Percentiles rank a stretch among this genome's conserved stretches.
Conservation (phyloP, 1,140 invertebrate species). For the Halesus radiatus region DNA sequence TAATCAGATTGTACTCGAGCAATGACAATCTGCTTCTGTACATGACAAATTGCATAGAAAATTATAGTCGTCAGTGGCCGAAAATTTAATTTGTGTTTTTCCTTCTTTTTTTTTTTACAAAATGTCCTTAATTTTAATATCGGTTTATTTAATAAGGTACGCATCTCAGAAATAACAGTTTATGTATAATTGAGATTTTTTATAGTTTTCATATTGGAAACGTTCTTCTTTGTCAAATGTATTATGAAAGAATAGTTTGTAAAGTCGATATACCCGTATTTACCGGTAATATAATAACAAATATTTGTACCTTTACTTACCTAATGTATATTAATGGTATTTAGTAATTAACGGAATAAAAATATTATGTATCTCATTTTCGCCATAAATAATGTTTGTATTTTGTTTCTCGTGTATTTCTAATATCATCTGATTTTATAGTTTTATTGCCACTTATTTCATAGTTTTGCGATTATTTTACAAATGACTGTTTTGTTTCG, state of each 20-base stretch:
- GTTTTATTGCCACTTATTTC: neutral
- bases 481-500: neutral
- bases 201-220: conserved; percentile 58
- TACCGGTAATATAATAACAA: conserved; percentile 27
- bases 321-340: conserved; percentile 4
- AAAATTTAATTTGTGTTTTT: conserved; percentile 17
- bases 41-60: conserved; percentile 5
- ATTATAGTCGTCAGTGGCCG: neutral
- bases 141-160: conserved; percentile 16
- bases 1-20: neutral
- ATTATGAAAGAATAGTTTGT: conserved; percentile 38
- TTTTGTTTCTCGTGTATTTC: neutral
- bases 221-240: conserved; percentile 48
- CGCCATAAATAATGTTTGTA: neutral
- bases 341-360: neutral
- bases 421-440: neutral
- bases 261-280: conserved; percentile 34
- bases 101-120: neutral
- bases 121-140: conserved; percentile 16
- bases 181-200: conserved; percentile 47
- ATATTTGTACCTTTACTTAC: conserved; percentile 47
- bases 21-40: neutral
- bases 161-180: conserved; percentile 4
- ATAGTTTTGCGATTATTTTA: neutral
- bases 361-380: conserved; percentile 22